Conservation (phyloP, 2,888 invertebrate species). For the Apoda limacodes region DNA sequence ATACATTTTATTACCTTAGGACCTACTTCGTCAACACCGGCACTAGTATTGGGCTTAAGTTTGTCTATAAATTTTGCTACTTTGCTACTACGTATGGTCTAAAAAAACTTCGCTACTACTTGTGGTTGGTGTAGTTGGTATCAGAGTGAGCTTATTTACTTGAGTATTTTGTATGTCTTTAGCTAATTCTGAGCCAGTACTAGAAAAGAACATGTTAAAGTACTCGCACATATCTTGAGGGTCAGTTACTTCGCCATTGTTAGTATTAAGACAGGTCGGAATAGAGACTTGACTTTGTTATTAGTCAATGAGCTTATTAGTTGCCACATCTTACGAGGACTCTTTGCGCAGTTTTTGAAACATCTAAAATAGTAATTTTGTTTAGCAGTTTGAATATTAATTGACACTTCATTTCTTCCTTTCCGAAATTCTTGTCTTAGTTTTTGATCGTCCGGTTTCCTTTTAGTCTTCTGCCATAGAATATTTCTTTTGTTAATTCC, state of each 20-base stretch:
- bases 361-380: slow-evolving; percentile 1
- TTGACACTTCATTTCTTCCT: neutral
- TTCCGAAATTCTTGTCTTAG: neutral
- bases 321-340: slow-evolving; percentile 3
- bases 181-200: neutral
- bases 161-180: neutral
- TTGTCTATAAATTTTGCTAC: slow-evolving; percentile 1
- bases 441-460: neutral
- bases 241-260: neutral
- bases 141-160: neutral
- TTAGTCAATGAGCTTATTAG: neutral
- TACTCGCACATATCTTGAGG: neutral
- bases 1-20: slow-evolving; percentile 1
- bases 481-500: slow-evolving; percentile 1
- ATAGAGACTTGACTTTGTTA: neutral
- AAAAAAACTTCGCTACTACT: neutral
- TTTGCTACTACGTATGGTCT: neutral
- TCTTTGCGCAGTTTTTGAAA: neutral
- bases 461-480: slow-evolving; percentile 1
- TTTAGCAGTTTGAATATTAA: neutral
- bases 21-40: neutral
- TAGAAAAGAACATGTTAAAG: slow-evolving; percentile 1
- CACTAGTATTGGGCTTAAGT: slow-evolving; percentile 1
- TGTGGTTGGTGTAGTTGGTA: neutral
- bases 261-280: neutral